Conservation (phyloP, 2,113 vertebrate genomes). For the Thymallus thymallus region DNA sequence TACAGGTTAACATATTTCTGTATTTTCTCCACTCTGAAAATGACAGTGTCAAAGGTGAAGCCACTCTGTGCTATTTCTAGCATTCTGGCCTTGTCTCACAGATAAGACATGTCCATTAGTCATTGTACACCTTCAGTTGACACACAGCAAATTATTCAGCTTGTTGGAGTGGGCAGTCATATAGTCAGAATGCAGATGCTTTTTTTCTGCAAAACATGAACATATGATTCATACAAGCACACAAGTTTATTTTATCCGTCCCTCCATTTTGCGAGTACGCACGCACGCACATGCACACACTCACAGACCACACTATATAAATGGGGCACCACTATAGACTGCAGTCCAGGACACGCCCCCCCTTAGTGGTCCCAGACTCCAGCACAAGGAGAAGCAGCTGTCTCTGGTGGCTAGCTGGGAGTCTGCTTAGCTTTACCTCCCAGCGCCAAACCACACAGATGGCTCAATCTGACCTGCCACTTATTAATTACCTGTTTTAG, state of each 20-base stretch:
- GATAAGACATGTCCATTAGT: constrained; percentile 16
- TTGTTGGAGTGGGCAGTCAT: constrained; percentile 14
- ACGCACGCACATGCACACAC: too few relatives aligned
- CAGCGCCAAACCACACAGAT: constrained; percentile 63
- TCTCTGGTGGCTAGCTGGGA: constrained; percentile 55
- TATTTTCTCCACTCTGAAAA: too few relatives aligned
- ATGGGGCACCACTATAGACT: background rate
- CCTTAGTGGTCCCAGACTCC: too few relatives aligned
- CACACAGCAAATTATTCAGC: constrained; percentile 24
- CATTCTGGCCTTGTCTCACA: constrained; percentile 30
- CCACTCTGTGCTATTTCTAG: constrained; percentile 49
- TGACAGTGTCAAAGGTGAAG: constrained; percentile 47
- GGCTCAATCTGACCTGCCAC: constrained; percentile 53
- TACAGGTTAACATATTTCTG: too few relatives aligned
- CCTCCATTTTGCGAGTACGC: too few relatives aligned
- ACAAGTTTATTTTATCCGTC: constrained; percentile 3
- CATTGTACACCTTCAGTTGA: constrained; percentile 28
- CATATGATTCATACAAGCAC: background rate
- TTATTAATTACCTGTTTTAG: constrained; percentile 63
- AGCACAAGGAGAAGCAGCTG: constrained; percentile 65
- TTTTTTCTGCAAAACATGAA: constrained; percentile 13
- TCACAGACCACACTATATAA: background rate
- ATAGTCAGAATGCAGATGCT: background rate
- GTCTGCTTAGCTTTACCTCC: constrained; percentile 67
- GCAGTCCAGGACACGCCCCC: constrained; percentile 10